A percentile compares a stretch with the other conserved stretches of the same genome.
Evolutionary conservation across 2,113 vertebrate species (phyloP).

Genomic region (Lasiurus borealis): DNA sequence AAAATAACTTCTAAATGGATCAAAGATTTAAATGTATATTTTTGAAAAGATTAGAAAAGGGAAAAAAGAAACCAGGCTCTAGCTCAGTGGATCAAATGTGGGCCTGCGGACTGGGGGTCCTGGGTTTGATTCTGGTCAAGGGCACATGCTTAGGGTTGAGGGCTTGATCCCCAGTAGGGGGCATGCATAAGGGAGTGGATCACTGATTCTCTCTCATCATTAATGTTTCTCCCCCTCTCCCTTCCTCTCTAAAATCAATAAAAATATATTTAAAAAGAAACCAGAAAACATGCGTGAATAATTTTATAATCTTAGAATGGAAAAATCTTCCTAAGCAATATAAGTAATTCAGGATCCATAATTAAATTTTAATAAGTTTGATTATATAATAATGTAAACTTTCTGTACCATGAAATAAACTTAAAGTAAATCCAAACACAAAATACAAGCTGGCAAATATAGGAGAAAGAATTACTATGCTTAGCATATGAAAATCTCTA

Average conservation of each 20-base stretch:
- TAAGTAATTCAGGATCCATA: background rate
- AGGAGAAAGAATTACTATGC: background rate
- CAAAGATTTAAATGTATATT: background rate
- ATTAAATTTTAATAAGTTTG: background rate
- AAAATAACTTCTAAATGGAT: slow-evolving; percentile 56
- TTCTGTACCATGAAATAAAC: background rate
- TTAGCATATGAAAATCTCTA: background rate
- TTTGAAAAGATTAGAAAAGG: background rate
- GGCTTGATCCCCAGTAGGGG: no score
- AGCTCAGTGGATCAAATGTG: no score
- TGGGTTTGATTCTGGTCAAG: no score
- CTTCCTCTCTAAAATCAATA: no score
- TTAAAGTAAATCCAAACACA: slow-evolving; percentile 1
- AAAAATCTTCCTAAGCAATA: slow-evolving; percentile 29
- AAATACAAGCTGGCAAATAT: background rate
- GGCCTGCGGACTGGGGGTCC: no score
- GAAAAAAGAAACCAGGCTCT: background rate
- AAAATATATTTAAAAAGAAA: background rate
- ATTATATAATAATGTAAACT: background rate
- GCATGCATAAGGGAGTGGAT: no score
- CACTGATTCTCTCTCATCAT: no score
- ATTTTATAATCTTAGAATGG: background rate
- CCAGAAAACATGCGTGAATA: background rate
- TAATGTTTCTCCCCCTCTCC: no score
- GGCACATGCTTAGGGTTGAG: no score